A percentile compares a stretch with the other conserved stretches of the same genome.
Conservation (phyloP, 2,797 vertebrate genomes). For the Garrulus glandarius region DNA sequence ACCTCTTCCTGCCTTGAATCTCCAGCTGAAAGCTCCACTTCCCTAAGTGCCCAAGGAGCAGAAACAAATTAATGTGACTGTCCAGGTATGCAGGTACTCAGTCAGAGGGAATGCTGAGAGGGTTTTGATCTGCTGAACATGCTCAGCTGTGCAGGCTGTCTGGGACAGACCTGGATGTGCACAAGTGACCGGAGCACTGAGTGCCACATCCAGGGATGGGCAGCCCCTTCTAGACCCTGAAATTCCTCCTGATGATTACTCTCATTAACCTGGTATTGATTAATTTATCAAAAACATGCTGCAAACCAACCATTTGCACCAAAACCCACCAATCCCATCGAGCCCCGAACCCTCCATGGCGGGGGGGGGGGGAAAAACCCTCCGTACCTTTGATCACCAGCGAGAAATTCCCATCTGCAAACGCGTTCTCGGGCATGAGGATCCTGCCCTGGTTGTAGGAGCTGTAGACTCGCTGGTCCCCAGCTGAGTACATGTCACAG, state of each 20-base stretch:
- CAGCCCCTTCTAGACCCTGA: background rate
- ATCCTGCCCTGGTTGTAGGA: conserved; percentile 83
- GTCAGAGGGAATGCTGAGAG: background rate
- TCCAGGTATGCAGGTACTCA: background rate
- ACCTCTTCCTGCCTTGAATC: background rate
- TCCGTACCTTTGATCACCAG: conserved; percentile 85
- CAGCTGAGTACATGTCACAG: conserved; percentile 92
- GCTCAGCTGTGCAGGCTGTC: background rate
- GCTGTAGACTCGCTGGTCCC: conserved; percentile 86
- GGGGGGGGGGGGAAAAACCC: fast-evolving
- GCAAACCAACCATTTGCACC: background rate
- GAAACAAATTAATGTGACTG: background rate
- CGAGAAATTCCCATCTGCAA: conserved; percentile 93
- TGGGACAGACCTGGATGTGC: background rate
- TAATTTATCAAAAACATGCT: background rate
- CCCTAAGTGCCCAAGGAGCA: background rate
- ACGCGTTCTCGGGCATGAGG: conserved; percentile 80
- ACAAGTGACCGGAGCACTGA: background rate
- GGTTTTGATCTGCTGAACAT: background rate
- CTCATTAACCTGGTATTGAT: background rate
- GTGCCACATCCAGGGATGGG: background rate
- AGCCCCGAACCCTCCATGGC: background rate
- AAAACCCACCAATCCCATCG: background rate
- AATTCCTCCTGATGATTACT: background rate
- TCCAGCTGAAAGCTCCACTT: background rate